These are phyloP conservation scores for Troides aeacus DNA, from an alignment of 2,888 invertebrate genomes.

Conservation along the genomic window DNA sequence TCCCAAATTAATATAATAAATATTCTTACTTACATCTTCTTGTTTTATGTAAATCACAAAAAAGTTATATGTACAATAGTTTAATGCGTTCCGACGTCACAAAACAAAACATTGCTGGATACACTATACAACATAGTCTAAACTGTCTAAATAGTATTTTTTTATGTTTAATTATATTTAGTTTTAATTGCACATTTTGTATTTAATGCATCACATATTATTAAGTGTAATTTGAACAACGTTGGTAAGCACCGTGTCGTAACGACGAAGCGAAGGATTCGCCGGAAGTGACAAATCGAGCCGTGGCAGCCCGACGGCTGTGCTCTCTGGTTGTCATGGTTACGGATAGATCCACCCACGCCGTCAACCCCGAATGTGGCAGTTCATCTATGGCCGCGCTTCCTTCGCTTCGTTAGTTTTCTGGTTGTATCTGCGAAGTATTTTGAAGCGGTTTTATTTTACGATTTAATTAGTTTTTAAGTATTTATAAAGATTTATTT, in stretches of 20 bases:
- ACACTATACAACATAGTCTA: constrained; percentile 25
- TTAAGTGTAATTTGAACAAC: constrained; percentile 22
- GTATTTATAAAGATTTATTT: constrained; percentile 74
- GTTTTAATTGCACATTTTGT: constrained; percentile 41
- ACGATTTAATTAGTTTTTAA: constrained; percentile 62
- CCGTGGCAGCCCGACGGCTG: no score
- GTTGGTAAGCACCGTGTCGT: constrained; percentile 34
- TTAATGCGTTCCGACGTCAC: no score
- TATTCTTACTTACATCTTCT: no score
- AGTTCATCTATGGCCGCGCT: constrained; percentile 1
- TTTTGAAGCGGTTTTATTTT: constrained; percentile 43
- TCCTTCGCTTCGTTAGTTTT: constrained; percentile 42
- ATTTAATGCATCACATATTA: constrained; percentile 38
- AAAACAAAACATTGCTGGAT: constrained; percentile 11
- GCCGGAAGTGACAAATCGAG: no score
- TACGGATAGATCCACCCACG: no score
- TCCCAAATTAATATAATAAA: no score
- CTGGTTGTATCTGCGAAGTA: constrained; percentile 40
- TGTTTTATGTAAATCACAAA: no score
- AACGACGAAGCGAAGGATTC: constrained; percentile 27
- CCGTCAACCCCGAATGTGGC: no score
- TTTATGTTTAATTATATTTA: constrained; percentile 32
- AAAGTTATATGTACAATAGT: no score
- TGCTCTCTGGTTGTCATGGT: no score
- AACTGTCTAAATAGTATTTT: constrained; percentile 35